Percentiles rank a stretch among this genome's conserved stretches.
Conservation (phyloP, 2,113 vertebrate species). For the Alaudala cheleensis region DNA sequence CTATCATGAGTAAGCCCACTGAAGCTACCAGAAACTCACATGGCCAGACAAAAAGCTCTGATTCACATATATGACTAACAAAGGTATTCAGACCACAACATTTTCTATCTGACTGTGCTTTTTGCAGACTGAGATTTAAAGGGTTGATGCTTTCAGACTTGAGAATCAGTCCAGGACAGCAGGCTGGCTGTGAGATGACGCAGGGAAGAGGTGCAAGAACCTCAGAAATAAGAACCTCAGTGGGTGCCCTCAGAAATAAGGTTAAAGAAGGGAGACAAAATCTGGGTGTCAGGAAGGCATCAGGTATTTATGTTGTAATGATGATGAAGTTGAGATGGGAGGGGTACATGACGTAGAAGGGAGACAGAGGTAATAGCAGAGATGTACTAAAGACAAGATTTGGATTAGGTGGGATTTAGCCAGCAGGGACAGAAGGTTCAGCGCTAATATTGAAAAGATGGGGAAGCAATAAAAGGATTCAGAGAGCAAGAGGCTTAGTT, state of each 20-base stretch:
- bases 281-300: not conserved
- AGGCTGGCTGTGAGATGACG: not conserved
- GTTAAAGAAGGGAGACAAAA: not conserved
- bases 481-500: conserved; percentile 7
- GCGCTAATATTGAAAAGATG: not conserved
- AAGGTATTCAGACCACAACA: not conserved
- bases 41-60: not conserved
- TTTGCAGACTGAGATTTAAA: not conserved
- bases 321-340: not conserved
- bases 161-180: not conserved
- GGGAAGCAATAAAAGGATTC: not conserved
- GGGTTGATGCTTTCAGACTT: not conserved
- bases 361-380: not conserved
- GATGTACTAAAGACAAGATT: not conserved
- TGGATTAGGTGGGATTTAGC: not conserved
- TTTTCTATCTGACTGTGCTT: not conserved
- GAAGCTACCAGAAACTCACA: conserved; percentile 44
- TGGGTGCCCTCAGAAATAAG: not conserved
- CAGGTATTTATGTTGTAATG: not conserved
- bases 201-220: not conserved
- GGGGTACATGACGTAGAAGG: not conserved
- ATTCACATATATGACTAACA: conserved; percentile 19
- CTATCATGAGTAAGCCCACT: not conserved
- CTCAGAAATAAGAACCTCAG: no score
- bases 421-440: not conserved